A percentile compares a stretch with the other conserved stretches of the same genome.
Evolutionary conservation across 2,888 invertebrate species (phyloP).

Genomic region (Xylophagus ater): DNA sequence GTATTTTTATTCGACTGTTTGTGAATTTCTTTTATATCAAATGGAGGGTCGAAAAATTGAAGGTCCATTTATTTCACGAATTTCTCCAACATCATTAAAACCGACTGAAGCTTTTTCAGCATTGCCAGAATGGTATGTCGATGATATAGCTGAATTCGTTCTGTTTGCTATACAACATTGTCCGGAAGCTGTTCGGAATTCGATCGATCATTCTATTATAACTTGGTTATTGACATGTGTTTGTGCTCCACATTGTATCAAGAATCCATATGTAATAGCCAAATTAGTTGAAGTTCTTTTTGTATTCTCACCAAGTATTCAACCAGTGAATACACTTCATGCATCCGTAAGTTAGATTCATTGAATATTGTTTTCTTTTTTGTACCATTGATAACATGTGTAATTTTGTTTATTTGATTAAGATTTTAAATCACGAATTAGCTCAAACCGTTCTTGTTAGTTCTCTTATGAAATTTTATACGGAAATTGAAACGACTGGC

Average conservation of each 20-base stretch:
- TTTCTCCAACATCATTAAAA: slow-evolving; percentile 48
- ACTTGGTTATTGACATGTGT: slow-evolving; percentile 83
- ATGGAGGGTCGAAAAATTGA: slow-evolving; percentile 46
- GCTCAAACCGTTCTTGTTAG: slow-evolving; percentile 74
- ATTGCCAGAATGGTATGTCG: slow-evolving; percentile 94
- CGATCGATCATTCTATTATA: slow-evolving; percentile 71
- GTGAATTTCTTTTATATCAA: slow-evolving; percentile 61
- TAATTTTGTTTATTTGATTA: slow-evolving; percentile 46
- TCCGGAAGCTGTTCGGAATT: slow-evolving; percentile 60
- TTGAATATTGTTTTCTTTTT: slow-evolving; percentile 5
- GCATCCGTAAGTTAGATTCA: slow-evolving; percentile 25
- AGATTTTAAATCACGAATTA: slow-evolving; percentile 80
- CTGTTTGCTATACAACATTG: slow-evolving; percentile 81
- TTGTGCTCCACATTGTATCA: slow-evolving; percentile 81
- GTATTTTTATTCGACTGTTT: slow-evolving; percentile 77
- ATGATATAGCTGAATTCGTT: slow-evolving; percentile 93
- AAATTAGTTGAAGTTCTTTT: slow-evolving; percentile 89
- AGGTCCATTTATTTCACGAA: slow-evolving; percentile 39
- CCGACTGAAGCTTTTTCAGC: slow-evolving; percentile 71
- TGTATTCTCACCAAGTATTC: slow-evolving; percentile 61
- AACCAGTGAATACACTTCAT: slow-evolving; percentile 34
- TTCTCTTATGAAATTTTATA: slow-evolving; percentile 95
- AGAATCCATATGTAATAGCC: slow-evolving; percentile 93
- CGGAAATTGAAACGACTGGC: slow-evolving; percentile 94
- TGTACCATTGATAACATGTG: background rate